Evolutionary conservation across 2,113 vertebrate species (phyloP).

Genomic region (Oryzias javanicus): DNA sequence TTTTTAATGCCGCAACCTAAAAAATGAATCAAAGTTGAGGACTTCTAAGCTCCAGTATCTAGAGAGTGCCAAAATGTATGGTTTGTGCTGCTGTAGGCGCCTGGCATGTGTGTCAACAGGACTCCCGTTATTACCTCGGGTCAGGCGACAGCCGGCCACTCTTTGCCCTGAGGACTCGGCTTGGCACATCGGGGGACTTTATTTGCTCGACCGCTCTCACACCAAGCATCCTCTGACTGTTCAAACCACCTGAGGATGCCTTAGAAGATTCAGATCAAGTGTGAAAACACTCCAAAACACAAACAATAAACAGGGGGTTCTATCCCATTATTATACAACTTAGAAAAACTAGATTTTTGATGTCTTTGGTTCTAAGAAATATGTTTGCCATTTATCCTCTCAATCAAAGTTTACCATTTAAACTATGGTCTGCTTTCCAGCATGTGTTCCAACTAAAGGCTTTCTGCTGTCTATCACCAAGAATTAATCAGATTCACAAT

Average conservation of each 20-base stretch:
- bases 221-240: not conserved
- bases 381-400: too few species aligned
- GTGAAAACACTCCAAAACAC: constrained; percentile 17
- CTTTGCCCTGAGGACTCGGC: constrained; percentile 24
- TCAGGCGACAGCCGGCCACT: constrained; percentile 41
- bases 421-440: constrained; percentile 11
- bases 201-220: constrained; percentile 31
- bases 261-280: constrained; percentile 33
- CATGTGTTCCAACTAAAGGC: constrained; percentile 4
- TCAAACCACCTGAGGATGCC: constrained; percentile 26
- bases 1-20: constrained; percentile 17
- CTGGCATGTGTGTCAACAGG: constrained; percentile 24
- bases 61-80: not conserved
- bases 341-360: too few species aligned
- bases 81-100: constrained; percentile 9
- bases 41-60: not conserved
- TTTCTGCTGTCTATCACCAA: constrained; percentile 20
- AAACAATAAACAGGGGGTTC: too few species aligned
- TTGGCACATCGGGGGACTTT: constrained; percentile 26
- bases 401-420: not conserved
- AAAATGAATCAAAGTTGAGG: constrained; percentile 6
- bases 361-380: too few species aligned
- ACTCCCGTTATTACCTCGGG: constrained; percentile 36
- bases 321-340: too few species aligned
- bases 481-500: constrained; percentile 32